Conservation (phyloP, 23 tunicate genomes). For the Corella eumyota region DNA sequence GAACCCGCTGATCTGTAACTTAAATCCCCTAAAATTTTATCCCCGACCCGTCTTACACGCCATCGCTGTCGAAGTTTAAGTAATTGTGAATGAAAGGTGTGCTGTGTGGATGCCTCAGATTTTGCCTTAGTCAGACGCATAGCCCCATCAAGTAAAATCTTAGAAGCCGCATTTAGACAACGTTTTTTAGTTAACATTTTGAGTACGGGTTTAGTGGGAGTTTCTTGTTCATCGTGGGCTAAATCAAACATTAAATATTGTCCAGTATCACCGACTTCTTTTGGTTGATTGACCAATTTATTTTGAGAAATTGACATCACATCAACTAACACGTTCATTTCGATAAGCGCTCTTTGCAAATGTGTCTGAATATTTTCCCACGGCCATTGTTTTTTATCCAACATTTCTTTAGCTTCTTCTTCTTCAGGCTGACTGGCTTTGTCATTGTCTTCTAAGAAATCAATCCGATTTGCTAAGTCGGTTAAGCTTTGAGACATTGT, state of each 20-base stretch:
- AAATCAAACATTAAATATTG: constrained; percentile 74
- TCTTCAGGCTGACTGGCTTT: constrained; percentile 18
- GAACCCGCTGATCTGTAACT: constrained; percentile 79
- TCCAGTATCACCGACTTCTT: constrained; percentile 30
- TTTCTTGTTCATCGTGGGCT: constrained; percentile 39
- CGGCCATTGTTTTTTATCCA: constrained; percentile 21
- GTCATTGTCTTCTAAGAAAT: constrained; percentile 58
- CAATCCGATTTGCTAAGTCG: constrained; percentile 69
- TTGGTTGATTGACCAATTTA: constrained; percentile 14
- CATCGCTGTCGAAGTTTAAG: constrained; percentile 63
- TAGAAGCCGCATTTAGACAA: constrained; percentile 46
- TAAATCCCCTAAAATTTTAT: constrained; percentile 76
- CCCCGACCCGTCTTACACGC: constrained; percentile 71
- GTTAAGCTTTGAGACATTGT: constrained; percentile 74
- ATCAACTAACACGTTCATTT: constrained; percentile 83
- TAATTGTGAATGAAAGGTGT: constrained; percentile 50
- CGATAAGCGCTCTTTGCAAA: constrained; percentile 60
- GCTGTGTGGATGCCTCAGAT: constrained; percentile 12
- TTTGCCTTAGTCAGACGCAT: constrained; percentile 34
- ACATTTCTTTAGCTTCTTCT: constrained; percentile 10
- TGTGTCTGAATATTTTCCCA: constrained; percentile 62
- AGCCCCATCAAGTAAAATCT: constrained; percentile 52
- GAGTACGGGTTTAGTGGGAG: constrained; percentile 15
- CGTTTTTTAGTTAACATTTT: constrained; percentile 72
- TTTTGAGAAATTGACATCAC: constrained; percentile 80